phyloP scores from a whole-genome alignment of 2,888 invertebrate genomes.

The Sarcophaga variegata region DNA sequence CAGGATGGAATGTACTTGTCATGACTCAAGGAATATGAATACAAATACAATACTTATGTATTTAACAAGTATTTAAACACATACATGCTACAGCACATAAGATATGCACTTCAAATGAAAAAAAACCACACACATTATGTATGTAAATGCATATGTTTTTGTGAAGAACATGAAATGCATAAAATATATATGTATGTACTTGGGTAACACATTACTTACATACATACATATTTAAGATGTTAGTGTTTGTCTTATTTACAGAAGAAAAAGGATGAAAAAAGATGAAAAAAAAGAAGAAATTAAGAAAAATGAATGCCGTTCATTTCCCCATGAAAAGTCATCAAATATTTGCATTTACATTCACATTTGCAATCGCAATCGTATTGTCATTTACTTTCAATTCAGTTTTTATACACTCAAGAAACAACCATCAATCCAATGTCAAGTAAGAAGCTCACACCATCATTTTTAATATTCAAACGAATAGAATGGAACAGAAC shows the following conservation, averaged over 20 bases:
- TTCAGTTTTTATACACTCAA: background rate
- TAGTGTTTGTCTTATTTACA: no score
- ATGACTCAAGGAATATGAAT: background rate
- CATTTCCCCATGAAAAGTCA: slow-evolving; percentile 17
- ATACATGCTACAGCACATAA: background rate
- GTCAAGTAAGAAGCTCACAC: background rate
- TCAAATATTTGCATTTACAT: slow-evolving; percentile 27
- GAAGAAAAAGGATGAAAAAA: background rate
- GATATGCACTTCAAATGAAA: background rate
- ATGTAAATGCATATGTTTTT: slow-evolving; percentile 62
- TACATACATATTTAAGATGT: background rate
- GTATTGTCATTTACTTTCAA: slow-evolving; percentile 15
- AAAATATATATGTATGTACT: slow-evolving; percentile 16
- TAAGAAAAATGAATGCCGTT: slow-evolving; percentile 21
- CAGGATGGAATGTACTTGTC: slow-evolving; percentile 2
- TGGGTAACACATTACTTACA: slow-evolving; percentile 8
- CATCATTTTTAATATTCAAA: background rate
- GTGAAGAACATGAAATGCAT: slow-evolving; percentile 36
- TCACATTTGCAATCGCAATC: background rate
- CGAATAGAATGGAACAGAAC: no score
- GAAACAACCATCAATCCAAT: background rate
- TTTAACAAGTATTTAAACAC: slow-evolving; percentile 27
- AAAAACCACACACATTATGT: slow-evolving; percentile 59
- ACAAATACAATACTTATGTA: slow-evolving; percentile 19
- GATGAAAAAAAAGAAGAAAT: background rate